phyloP scores from a whole-genome alignment of 2,113 vertebrate species.

The Craseonycteris thonglongyai region DNA sequence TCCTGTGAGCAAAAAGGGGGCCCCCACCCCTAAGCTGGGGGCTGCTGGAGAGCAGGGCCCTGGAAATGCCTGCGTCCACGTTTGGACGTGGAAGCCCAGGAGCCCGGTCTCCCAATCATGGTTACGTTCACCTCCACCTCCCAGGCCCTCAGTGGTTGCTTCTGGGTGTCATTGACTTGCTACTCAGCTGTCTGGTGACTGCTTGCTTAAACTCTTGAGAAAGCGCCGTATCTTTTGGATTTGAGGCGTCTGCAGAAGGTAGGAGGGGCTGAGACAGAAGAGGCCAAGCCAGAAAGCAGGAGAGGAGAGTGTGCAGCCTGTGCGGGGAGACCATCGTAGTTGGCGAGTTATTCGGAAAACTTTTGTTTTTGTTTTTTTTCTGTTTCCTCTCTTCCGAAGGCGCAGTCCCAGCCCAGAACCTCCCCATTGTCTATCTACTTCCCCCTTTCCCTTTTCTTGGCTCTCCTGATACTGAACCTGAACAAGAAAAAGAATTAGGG shows the following conservation, averaged over 20 bases:
- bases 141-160: not conserved
- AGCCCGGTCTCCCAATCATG: not conserved
- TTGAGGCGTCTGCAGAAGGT: not conserved
- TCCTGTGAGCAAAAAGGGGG: not conserved
- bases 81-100: not conserved
- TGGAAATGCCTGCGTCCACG: not conserved
- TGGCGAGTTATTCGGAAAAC: not conserved
- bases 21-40: not conserved
- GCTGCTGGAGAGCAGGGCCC: not conserved
- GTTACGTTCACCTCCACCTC: not conserved
- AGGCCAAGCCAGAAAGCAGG: not conserved
- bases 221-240: not conserved
- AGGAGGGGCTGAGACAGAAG: not conserved
- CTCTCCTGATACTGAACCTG: not conserved
- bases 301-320: not conserved
- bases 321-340: not conserved
- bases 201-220: not conserved
- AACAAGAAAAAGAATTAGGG: not conserved
- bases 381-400: not conserved
- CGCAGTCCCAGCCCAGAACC: not conserved
- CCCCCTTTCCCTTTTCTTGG: not conserved
- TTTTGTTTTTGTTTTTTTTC: not conserved
- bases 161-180: not conserved
- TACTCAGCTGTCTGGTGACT: not conserved
- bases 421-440: not conserved